phyloP scores from a whole-genome alignment of 1,140 invertebrate genomes.

The Camponotus pennsylvanicus region DNA sequence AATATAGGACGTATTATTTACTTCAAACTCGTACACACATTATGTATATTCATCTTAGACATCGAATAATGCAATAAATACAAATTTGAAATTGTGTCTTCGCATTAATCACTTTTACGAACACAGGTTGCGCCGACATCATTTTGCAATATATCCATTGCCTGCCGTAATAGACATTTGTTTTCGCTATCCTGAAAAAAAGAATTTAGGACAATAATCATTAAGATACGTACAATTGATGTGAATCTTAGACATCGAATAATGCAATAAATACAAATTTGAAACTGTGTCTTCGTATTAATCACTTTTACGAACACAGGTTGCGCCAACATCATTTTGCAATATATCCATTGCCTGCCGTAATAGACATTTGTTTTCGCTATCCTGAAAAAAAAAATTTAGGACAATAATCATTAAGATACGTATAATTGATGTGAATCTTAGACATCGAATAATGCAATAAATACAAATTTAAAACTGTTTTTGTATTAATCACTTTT shows the following conservation, averaged over 20 bases:
- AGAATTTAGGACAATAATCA: no score
- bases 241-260: slow-evolving; percentile 15
- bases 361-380: slow-evolving; percentile 67
- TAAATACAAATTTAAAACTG: slow-evolving; percentile 7
- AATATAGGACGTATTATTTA: background rate
- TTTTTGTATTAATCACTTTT: slow-evolving; percentile 37
- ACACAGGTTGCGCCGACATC: slow-evolving; percentile 72
- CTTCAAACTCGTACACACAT: background rate
- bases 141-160: slow-evolving; percentile 76
- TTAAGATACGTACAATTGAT: no score
- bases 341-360: slow-evolving; percentile 76
- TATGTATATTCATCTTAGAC: background rate
- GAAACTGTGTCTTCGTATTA: slow-evolving; percentile 7
- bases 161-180: slow-evolving; percentile 69
- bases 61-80: slow-evolving; percentile 47
- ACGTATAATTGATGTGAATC: slow-evolving; percentile 6
- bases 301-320: slow-evolving; percentile 59
- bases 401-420: slow-evolving; percentile 33
- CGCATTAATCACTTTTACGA: slow-evolving; percentile 49
- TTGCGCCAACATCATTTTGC: slow-evolving; percentile 74
- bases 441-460: slow-evolving; percentile 28
- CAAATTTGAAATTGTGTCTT: background rate
- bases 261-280: slow-evolving; percentile 35
- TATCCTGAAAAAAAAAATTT: slow-evolving; percentile 62
- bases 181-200: slow-evolving; percentile 68